A percentile compares a stretch with the other conserved stretches of the same genome.
Evolutionary conservation across 2,888 invertebrate genomes (phyloP).

Genomic region (Mellilla xanthometata): DNA sequence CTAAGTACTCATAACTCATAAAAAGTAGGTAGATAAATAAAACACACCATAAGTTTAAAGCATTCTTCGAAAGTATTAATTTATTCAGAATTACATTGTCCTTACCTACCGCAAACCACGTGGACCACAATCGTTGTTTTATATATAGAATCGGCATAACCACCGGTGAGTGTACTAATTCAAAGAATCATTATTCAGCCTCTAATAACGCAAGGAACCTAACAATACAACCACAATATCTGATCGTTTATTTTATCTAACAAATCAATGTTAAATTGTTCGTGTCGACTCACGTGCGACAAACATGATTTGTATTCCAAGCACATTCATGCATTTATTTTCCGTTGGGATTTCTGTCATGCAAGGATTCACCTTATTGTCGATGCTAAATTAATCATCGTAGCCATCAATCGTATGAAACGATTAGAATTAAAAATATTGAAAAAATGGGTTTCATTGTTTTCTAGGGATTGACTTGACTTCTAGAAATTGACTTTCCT

Average conservation of each 20-base stretch:
- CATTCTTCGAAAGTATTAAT: too few relatives aligned
- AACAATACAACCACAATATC: neutral
- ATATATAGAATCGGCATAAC: slow-evolving; percentile 1
- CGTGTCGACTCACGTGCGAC: slow-evolving; percentile 16
- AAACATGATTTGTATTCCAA: slow-evolving; percentile 39
- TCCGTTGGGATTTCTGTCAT: slow-evolving; percentile 32
- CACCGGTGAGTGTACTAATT: neutral
- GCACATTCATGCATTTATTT: slow-evolving; percentile 32
- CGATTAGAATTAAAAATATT: too few relatives aligned
- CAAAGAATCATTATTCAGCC: too few relatives aligned
- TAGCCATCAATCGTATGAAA: too few relatives aligned
- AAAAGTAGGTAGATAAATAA: slow-evolving; percentile 9
- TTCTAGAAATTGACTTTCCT: too few relatives aligned
- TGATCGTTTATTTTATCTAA: neutral
- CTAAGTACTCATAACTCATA: slow-evolving; percentile 39
- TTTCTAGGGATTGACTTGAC: too few relatives aligned
- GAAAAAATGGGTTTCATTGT: too few relatives aligned
- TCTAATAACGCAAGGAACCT: neutral
- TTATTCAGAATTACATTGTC: too few relatives aligned
- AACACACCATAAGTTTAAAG: too few relatives aligned
- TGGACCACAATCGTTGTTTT: slow-evolving; percentile 2
- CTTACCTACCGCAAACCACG: slow-evolving; percentile 5
- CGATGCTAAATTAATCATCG: slow-evolving; percentile 14
- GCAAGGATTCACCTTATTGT: slow-evolving; percentile 40
- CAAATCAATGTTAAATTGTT: slow-evolving; percentile 11